These are phyloP conservation scores for Sebastes variabilis DNA, from an alignment of 2,797 vertebrate species.

Conservation along the genomic window DNA sequence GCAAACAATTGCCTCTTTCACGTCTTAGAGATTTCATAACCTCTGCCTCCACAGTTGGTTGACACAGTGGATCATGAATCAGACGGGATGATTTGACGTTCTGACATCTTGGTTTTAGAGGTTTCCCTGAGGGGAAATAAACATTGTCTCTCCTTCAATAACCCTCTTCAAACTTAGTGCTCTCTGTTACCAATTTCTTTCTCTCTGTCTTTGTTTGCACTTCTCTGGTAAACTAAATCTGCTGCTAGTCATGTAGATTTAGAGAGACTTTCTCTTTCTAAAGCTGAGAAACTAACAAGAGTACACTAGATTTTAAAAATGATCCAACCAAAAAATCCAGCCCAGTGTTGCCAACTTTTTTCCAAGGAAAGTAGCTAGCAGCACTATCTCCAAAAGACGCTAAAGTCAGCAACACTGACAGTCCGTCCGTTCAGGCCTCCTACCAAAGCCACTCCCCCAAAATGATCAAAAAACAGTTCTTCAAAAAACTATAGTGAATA, in stretches of 20 bases:
- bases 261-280: neutral
- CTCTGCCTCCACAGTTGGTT: slow-evolving; percentile 19
- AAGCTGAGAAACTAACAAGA: too few relatives aligned
- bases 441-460: neutral
- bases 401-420: too few relatives aligned
- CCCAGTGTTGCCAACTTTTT: too few relatives aligned
- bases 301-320: neutral
- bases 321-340: too few relatives aligned
- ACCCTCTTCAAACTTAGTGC: neutral
- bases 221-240: slow-evolving; percentile 7
- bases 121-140: slow-evolving; percentile 12
- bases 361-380: too few relatives aligned
- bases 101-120: slow-evolving; percentile 30
- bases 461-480: neutral
- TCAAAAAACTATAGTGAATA: neutral
- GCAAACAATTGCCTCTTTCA: slow-evolving; percentile 58
- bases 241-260: neutral
- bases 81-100: slow-evolving; percentile 25
- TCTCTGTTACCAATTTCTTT: neutral
- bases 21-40: slow-evolving; percentile 46
- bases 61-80: slow-evolving; percentile 48
- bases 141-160: slow-evolving; percentile 1
- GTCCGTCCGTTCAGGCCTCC: too few relatives aligned
- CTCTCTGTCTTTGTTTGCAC: neutral
- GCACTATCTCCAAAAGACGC: too few relatives aligned